Conservation (phyloP, 2,113 vertebrate species). For the Bagarius yarrelli region DNA sequence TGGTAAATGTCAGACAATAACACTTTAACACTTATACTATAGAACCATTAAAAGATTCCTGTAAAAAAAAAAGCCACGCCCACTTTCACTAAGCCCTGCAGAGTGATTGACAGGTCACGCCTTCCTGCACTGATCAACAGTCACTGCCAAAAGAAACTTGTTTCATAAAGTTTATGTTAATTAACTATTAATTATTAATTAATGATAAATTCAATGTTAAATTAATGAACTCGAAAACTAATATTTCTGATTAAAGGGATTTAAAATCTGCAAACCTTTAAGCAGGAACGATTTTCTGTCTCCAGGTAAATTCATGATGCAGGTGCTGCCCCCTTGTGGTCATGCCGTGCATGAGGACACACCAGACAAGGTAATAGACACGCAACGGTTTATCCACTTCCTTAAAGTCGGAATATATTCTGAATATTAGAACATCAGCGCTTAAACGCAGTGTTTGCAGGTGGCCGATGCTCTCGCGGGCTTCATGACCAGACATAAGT, state of each 20-base stretch:
- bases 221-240: no score
- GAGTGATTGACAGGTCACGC: not conserved
- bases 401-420: no score
- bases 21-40: not conserved
- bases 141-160: not conserved
- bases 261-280: not conserved
- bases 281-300: not conserved
- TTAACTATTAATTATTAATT: no score
- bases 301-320: conserved; percentile 69
- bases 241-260: not conserved
- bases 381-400: not conserved
- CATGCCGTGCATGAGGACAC: conserved; percentile 64
- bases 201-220: no score
- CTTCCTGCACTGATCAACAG: not conserved
- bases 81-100: no score
- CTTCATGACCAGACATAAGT: conserved; percentile 67
- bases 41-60: not conserved
- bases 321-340: conserved; percentile 70
- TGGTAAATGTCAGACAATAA: not conserved
- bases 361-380: conserved; percentile 59
- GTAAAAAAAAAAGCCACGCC: not conserved
- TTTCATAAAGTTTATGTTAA: no score
- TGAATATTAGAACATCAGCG: no score
- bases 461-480: conserved; percentile 62
- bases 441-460: conserved; percentile 37